Conservation (phyloP, 2,797 vertebrate species). For the Tadarida brasiliensis region DNA sequence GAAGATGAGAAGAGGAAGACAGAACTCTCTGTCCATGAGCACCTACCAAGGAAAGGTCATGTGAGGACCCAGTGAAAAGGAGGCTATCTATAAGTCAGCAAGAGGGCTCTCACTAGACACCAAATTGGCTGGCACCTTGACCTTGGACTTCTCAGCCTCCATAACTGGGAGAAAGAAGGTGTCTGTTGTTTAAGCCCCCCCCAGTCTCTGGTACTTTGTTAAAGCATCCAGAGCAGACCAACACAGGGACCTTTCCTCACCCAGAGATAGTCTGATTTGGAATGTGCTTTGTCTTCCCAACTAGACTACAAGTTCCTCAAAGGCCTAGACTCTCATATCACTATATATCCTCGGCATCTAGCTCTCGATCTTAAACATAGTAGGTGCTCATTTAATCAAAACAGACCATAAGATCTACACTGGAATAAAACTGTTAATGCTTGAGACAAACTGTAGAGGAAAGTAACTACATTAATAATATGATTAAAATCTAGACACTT, state of each 20-base stretch:
- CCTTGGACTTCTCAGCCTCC: neutral
- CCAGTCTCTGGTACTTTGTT: neutral
- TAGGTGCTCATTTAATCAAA: conserved; percentile 13
- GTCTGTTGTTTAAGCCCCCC: neutral
- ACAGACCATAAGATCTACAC: neutral
- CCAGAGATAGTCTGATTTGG: neutral
- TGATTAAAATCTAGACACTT: neutral
- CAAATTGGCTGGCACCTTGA: neutral
- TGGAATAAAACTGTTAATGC: conserved; percentile 1
- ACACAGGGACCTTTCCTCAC: neutral
- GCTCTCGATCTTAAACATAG: neutral
- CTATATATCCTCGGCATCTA: neutral
- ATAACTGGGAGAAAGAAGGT: neutral
- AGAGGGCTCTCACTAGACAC: neutral
- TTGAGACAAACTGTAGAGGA: neutral
- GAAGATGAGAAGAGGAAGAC: neutral
- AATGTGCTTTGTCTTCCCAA: neutral
- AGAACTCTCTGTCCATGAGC: neutral
- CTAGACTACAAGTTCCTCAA: neutral
- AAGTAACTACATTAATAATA: neutral
- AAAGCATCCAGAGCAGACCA: neutral
- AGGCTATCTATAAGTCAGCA: neutral
- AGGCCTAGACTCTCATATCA: neutral
- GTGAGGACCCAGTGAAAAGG: neutral
- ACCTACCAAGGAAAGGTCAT: neutral